phyloP scores from a whole-genome alignment of 2,888 invertebrate genomes.

The Agelastica alni region DNA sequence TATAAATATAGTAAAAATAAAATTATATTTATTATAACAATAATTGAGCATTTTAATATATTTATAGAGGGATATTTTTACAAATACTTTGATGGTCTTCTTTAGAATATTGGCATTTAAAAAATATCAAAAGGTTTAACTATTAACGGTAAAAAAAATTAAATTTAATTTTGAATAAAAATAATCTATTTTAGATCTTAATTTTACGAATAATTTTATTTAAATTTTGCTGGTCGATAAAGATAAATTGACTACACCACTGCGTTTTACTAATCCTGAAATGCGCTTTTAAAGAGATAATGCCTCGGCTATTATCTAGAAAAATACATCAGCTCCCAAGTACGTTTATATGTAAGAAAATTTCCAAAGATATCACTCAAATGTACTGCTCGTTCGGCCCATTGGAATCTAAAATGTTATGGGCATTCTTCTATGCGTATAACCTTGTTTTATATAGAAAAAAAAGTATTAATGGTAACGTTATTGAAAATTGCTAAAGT shows the following conservation, averaged over 20 bases:
- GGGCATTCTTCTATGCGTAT: constrained; percentile 22
- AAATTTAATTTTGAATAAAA: too few species aligned
- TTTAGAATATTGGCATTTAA: too few species aligned
- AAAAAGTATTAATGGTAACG: neutral
- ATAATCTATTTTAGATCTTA: too few species aligned
- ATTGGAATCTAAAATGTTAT: constrained; percentile 29
- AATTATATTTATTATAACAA: too few species aligned
- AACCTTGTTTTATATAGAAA: neutral
- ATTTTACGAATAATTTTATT: neutral
- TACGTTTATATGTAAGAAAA: constrained; percentile 32
- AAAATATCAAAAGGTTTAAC: too few species aligned
- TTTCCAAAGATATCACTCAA: constrained; percentile 31
- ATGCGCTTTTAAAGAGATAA: constrained; percentile 24
- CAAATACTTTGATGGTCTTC: too few species aligned
- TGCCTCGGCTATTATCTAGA: constrained; percentile 22
- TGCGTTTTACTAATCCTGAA: constrained; percentile 21
- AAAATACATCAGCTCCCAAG: constrained; percentile 32
- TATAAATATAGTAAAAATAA: too few species aligned
- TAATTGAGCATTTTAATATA: too few species aligned
- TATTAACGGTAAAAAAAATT: too few species aligned
- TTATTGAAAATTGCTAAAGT: neutral
- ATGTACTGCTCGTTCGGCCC: constrained; percentile 25
- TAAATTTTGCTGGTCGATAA: neutral
- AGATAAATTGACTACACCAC: neutral
- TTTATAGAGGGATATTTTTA: too few species aligned